Evolutionary conservation across 1,140 invertebrate genomes (phyloP), one percentile per base, ranked within the genome.

Genomic region (Mesaphorura yosii): DNA sequence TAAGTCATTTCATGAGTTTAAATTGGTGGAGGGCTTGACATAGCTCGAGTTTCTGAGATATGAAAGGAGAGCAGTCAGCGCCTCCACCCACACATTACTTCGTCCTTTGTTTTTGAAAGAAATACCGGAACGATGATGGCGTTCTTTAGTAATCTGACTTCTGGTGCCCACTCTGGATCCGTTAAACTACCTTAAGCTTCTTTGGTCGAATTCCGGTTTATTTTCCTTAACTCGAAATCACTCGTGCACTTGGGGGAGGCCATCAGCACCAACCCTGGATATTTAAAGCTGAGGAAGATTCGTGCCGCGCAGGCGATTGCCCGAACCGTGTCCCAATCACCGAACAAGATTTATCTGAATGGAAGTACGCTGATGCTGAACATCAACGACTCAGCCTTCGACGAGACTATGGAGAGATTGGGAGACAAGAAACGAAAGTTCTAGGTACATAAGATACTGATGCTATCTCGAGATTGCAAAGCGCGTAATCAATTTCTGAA

Each of bases 271-370:
- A 98, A 97, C 73, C 93, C 94, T 59, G 96, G 95, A 68, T 99
- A 98, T 66, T 73, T 99, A 51, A 98, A 99, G 69, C 71, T 99
- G 57, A 78, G 96, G 58, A 99, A 98, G 72, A 88, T 99, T 59
- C 78, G 92, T 65, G 96, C 95, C 34, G 89, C 96, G 3, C 93
- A 98, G 67, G 91, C 83, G 66, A 98, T 99, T 72, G 86, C 96
- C 20, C 81, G 88, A 75, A 97, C 91, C 59, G 88, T 95, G 78
- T 84, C 95, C 26, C 81, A 78, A 66, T 92, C 92, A 28, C 88
- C 92, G 69, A 99, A 98, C 70, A 80, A 84, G 70, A 87, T 97
- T 3, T 98, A 90, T 72, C 77, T 98, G 41, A 88, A 83, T 67
- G 86, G 90, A 40, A 86, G 84, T 66, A 84, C 83, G 64, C 76